Evolutionary conservation across 2,888 invertebrate species (phyloP).

Genomic region (Nephrocerus scutellatus): DNA sequence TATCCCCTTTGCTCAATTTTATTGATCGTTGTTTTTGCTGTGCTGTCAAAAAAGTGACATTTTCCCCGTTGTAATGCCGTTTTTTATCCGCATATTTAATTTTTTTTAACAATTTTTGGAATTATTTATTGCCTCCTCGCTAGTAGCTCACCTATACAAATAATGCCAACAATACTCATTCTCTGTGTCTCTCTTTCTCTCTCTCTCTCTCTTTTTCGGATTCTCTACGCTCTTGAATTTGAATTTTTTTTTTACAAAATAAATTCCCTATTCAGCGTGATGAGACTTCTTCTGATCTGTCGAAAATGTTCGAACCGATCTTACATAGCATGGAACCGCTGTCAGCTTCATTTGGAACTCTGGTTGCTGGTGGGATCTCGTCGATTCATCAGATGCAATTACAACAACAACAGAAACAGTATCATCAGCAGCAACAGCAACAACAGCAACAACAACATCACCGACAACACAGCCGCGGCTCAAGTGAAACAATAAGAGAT

Average conservation of each 20-base stretch:
- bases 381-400: not conserved
- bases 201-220: too few species aligned
- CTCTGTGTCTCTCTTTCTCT: constrained; percentile 25
- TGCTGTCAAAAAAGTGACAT: too few species aligned
- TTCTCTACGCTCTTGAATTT: too few species aligned
- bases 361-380: constrained; percentile 13
- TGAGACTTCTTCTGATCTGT: constrained; percentile 46
- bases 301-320: constrained; percentile 44
- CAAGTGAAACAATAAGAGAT: too few species aligned
- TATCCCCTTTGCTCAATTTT: not conserved
- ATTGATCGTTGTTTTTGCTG: too few species aligned
- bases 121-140: too few species aligned
- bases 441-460: constrained; percentile 34
- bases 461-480: too few species aligned
- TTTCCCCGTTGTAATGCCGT: constrained; percentile 10
- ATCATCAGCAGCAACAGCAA: constrained; percentile 16
- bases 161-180: too few species aligned
- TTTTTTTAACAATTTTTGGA: constrained; percentile 13
- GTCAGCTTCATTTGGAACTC: constrained; percentile 17
- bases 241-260: constrained; percentile 18
- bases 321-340: constrained; percentile 32
- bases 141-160: too few species aligned
- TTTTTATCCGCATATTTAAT: constrained; percentile 11
- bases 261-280: constrained; percentile 41
- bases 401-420: not conserved